Evolutionary conservation across 2,113 vertebrate genomes (phyloP), one percentile per base, ranked within the genome.

Genomic region (Tupaia tana): DNA sequence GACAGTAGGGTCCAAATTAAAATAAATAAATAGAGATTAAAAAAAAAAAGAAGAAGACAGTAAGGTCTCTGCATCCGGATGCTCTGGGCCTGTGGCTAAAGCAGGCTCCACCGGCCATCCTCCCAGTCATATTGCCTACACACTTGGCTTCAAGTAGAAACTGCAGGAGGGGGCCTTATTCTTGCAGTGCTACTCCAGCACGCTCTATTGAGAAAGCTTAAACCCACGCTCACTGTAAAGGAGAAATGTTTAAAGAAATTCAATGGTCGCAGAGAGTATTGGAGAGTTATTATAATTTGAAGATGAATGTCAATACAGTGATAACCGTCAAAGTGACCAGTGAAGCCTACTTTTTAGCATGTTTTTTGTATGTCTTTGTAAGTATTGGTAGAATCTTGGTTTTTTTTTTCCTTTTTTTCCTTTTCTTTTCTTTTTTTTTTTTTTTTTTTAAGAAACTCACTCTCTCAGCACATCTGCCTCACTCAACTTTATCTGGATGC

Each of bases 51-150:
- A 15, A 9, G 12, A 16, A 69, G 20, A 80, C 25, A 29, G 9
- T 19, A 52, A 56, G 54, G 2, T 71, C 9, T 20, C 3, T 9
- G 25, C 29, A 91, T 12, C 3, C 18, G 4, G 0, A 0, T 1
- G 4, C 19, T 71, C 29, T 59, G 67, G 43, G 4, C 6, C 74
- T 14, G 4, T 16, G 13, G 19, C 34, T 59, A 25, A 34, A 7
- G 58, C 20, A 25, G 56, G 7, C 14, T 12, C 12, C 22, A 1
- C 31, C 0, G 7, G 18, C 14, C 6, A 3, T 16, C 56, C 16
- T 59, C 13, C 56, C 11, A 9, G 15, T 13, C 89, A 54, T 6
- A 25, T 2, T 0, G 4, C 58, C 43, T 31, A 61, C 12, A 27
- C 59, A 59, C 8, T 11, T 64, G 43, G 6, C 22, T n/a, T n/a